Conservation (phyloP, 1,140 invertebrate species). For the Tetragnatha versicolor region DNA sequence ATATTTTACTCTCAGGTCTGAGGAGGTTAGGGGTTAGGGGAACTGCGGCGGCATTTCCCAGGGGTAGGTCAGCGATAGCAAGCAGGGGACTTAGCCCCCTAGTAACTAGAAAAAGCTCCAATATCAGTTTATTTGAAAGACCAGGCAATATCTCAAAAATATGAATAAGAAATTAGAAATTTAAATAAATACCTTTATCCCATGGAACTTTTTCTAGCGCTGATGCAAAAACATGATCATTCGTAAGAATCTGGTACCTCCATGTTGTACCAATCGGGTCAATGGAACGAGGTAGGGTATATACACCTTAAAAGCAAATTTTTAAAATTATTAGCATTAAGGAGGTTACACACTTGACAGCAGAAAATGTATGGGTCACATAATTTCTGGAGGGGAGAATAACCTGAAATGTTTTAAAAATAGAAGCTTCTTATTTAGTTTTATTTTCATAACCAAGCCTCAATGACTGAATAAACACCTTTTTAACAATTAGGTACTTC, state of each 20-base stretch:
- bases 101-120: too few species aligned
- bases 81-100: too few species aligned
- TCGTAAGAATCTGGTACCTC: conserved; percentile 29
- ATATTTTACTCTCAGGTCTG: too few species aligned
- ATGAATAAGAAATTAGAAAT: neutral
- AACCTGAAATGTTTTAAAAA: neutral
- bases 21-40: too few species aligned
- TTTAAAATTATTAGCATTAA: neutral
- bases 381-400: neutral
- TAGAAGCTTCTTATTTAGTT: too few species aligned
- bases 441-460: too few species aligned
- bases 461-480: too few species aligned
- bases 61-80: too few species aligned
- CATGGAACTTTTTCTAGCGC: conserved; percentile 11
- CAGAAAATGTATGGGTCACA: neutral
- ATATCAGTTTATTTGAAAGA: too few species aligned
- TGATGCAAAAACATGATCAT: conserved; percentile 23
- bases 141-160: too few species aligned
- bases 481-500: too few species aligned
- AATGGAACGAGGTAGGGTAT: neutral
- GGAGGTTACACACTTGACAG: neutral
- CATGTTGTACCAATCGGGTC: neutral
- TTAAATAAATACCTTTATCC: conserved; percentile 9
- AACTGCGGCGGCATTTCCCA: too few species aligned
- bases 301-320: neutral